phyloP scores from a whole-genome alignment of 2,797 vertebrate genomes.

The Manis crassicaudata region DNA sequence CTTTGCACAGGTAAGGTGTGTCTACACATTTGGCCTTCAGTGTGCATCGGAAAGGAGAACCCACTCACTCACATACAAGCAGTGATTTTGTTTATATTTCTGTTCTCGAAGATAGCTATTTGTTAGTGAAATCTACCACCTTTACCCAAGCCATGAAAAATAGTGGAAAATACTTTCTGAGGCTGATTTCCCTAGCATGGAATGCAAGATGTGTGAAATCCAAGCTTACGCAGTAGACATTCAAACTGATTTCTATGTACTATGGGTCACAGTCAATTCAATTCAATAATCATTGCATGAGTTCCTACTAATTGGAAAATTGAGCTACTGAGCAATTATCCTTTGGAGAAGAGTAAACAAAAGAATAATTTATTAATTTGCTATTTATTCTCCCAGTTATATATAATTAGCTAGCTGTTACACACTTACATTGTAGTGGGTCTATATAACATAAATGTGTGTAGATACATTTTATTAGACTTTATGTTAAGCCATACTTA shows the following conservation, averaged over 20 bases:
- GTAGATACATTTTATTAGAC: constrained; percentile 16
- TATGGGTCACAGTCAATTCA: constrained; percentile 54
- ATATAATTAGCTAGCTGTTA: constrained; percentile 56
- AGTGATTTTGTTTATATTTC: constrained; percentile 76
- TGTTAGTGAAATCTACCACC: constrained; percentile 70
- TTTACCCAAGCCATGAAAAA: constrained; percentile 70
- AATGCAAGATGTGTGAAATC: constrained; percentile 49
- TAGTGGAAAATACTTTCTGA: constrained; percentile 61
- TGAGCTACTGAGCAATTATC: constrained; percentile 55
- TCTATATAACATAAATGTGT: constrained; percentile 16
- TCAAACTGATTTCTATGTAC: constrained; percentile 45
- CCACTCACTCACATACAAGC: constrained; percentile 64
- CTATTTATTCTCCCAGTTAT: constrained; percentile 38
- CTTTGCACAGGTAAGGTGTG: constrained; percentile 23
- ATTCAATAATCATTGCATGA: constrained; percentile 48
- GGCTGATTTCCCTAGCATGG: constrained; percentile 2
- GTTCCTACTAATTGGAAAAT: constrained; percentile 52
- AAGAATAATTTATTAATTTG: constrained; percentile 63
- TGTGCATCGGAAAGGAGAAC: constrained; percentile 62
- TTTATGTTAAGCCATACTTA: constrained; percentile 9
- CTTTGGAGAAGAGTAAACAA: constrained; percentile 49
- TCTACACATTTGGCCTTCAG: constrained; percentile 67
- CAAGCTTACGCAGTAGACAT: constrained; percentile 16
- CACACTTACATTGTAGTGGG: not conserved
- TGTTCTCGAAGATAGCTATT: constrained; percentile 69